phyloP scores from a whole-genome alignment of 1,140 invertebrate species.

The Panagrolaimus sp. region DNA sequence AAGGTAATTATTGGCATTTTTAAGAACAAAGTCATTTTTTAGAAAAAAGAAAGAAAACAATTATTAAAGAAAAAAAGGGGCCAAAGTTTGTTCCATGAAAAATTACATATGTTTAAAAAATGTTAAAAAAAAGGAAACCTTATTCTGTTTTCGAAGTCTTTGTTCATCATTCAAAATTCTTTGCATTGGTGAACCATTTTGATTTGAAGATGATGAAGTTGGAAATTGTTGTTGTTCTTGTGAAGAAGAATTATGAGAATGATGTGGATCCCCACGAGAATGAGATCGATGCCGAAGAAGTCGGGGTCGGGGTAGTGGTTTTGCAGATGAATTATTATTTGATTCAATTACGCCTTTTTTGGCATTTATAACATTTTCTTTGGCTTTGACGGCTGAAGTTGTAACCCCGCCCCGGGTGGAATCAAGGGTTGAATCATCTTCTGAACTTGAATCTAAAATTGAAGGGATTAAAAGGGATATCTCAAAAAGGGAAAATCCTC shows the following conservation, averaged over 20 bases:
- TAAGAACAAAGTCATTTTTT: too few species aligned
- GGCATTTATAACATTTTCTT: constrained; percentile 1
- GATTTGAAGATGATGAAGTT: background rate
- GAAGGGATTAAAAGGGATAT: constrained; percentile 2
- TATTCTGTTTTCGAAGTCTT: constrained; percentile 7
- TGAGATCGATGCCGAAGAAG: constrained; percentile 6
- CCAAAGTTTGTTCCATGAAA: too few species aligned
- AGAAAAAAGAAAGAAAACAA: too few species aligned
- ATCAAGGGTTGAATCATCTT: constrained; percentile 38
- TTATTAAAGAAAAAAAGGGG: too few species aligned
- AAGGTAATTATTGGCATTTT: too few species aligned
- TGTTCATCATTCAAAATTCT: constrained; percentile 6
- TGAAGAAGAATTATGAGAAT: background rate
- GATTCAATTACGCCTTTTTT: background rate
- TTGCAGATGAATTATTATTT: constrained; percentile 7
- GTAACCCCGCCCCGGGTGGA: background rate
- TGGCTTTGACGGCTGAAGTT: background rate
- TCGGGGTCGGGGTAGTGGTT: constrained; percentile 23
- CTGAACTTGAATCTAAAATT: constrained; percentile 52
- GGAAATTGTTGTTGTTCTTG: background rate
- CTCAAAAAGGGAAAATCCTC: background rate
- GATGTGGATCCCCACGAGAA: background rate
- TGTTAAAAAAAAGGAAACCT: background rate
- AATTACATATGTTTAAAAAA: too few species aligned
- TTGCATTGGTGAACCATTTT: constrained; percentile 12